Conservation (phyloP, 2,797 vertebrate genomes). For the Macroramphosus scolopax region DNA sequence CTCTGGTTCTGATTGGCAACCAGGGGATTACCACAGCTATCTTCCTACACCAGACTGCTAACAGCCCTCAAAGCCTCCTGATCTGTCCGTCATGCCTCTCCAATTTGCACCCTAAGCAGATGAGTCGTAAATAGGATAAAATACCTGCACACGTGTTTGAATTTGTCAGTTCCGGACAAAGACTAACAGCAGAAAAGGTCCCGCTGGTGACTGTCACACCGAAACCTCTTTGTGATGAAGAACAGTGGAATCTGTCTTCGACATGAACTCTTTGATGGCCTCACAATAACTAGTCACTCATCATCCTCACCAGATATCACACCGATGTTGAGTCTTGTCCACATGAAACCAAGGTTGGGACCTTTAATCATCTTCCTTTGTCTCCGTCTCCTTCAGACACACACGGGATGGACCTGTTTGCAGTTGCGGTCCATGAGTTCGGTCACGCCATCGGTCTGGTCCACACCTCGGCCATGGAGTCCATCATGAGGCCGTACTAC, state of each 20-base stretch:
- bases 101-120: conserved; percentile 52
- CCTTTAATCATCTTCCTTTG: conserved; percentile 1
- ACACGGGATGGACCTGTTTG: conserved; percentile 93
- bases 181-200: conserved; percentile 18
- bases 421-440: conserved; percentile 95
- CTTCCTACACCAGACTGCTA: conserved; percentile 50
- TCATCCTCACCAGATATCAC: too few relatives aligned
- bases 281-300: too few relatives aligned
- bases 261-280: too few relatives aligned
- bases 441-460: conserved; percentile 95
- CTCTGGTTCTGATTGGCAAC: conserved; percentile 63
- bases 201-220: too few relatives aligned
- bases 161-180: conserved; percentile 13
- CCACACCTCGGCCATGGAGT: conserved; percentile 88
- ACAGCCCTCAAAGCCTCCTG: conserved; percentile 54
- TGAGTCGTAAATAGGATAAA: conserved; percentile 38
- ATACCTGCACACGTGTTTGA: conserved; percentile 19
- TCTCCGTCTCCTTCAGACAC: conserved; percentile 74
- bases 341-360: too few relatives aligned
- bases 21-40: conserved; percentile 63
- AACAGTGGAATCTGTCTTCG: too few relatives aligned
- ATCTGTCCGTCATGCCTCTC: conserved; percentile 51
- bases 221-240: too few relatives aligned
- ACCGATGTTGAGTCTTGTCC: too few relatives aligned
- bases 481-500: conserved; percentile 98